Percentiles rank a stretch among this genome's conserved stretches.
These are phyloP conservation scores for Trachelus stipa DNA, from an alignment of 2,888 invertebrate genomes.

Conservation along the genomic window DNA sequence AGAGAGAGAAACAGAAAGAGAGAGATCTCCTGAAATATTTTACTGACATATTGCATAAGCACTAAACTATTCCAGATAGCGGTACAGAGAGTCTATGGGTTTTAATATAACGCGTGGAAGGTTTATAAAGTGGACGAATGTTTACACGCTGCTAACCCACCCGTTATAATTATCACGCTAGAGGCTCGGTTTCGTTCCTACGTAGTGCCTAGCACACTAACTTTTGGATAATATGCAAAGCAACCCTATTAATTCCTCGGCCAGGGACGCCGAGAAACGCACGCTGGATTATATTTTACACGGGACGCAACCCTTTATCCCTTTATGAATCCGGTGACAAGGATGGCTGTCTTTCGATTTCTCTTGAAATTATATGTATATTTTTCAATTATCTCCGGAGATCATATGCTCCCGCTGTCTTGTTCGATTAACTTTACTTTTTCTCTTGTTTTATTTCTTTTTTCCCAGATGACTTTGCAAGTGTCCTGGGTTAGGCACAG, in stretches of 20 bases:
- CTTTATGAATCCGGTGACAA: too few species aligned
- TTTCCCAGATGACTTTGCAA: conserved; percentile 77
- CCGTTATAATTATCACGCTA: conserved; percentile 52
- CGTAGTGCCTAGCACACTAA: conserved; percentile 19
- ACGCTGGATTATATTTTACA: conserved; percentile 4
- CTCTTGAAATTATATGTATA: background rate
- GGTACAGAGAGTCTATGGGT: too few species aligned
- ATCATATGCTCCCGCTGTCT: too few species aligned
- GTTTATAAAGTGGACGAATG: conserved; percentile 17
- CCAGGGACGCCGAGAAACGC: conserved; percentile 5
- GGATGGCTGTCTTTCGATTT: too few species aligned
- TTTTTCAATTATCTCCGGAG: too few species aligned
- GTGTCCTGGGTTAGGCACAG: conserved; percentile 93
- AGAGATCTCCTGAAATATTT: background rate
- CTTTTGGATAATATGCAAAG: conserved; percentile 42
- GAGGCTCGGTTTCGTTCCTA: conserved; percentile 38
- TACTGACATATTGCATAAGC: too few species aligned
- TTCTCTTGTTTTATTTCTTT: conserved; percentile 14
- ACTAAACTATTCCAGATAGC: too few species aligned
- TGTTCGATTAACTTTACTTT: too few species aligned
- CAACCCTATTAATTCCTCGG: conserved; percentile 46
- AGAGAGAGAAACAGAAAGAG: too few species aligned
- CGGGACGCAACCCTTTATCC: conserved; percentile 22
- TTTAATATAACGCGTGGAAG: background rate
- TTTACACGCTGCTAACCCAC: conserved; percentile 21